A percentile compares a stretch with the other conserved stretches of the same genome.
Conservation (phyloP, 2,888 invertebrate species). For the Mactromeris polynyma region DNA sequence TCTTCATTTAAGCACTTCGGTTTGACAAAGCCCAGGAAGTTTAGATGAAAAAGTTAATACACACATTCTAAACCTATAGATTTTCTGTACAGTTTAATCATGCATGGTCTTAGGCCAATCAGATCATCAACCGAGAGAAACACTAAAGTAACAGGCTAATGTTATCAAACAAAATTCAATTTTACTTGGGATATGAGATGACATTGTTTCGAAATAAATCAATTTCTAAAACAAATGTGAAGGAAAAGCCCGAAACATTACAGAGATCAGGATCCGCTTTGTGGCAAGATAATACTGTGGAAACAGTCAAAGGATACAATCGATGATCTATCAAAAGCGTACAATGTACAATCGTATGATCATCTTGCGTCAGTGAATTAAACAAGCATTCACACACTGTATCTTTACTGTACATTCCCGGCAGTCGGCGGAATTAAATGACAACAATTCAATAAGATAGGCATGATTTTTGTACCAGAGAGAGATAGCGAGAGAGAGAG, state of each 20-base stretch:
- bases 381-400: neutral
- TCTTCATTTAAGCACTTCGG: neutral
- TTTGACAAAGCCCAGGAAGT: neutral
- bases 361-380: neutral
- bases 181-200: neutral
- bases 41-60: neutral
- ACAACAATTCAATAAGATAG: neutral
- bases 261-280: neutral
- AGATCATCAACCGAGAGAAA: neutral
- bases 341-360: neutral
- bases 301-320: neutral
- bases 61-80: neutral
- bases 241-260: neutral
- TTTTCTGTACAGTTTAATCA: neutral
- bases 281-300: neutral
- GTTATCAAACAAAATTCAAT: slow-evolving; percentile 19
- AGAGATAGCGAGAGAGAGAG: neutral
- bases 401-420: neutral
- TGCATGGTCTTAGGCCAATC: neutral
- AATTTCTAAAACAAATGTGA: neutral
- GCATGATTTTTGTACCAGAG: neutral
- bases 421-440: neutral
- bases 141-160: neutral
- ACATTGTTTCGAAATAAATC: neutral
- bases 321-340: neutral